phyloP scores from a whole-genome alignment of 2,888 invertebrate genomes.

The Sinopyrophorus schimmeli region DNA sequence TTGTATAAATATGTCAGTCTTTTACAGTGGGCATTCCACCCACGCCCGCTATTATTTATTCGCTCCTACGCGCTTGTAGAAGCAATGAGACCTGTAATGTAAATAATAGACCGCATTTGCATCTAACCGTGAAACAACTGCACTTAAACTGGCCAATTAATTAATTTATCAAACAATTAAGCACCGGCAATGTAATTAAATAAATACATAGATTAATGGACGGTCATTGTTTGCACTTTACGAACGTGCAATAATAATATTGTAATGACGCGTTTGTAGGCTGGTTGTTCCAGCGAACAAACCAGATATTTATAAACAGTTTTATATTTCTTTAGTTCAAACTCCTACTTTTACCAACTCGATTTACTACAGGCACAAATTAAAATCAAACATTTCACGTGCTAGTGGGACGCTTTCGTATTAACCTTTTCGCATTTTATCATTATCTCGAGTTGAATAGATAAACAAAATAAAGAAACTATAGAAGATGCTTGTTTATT shows the following conservation, averaged over 20 bases:
- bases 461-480: too few species aligned
- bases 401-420: too few species aligned
- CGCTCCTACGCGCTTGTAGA: constrained; percentile 25
- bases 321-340: constrained; percentile 13
- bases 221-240: constrained; percentile 25
- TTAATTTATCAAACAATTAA: constrained; percentile 30
- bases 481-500: too few species aligned
- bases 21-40: constrained; percentile 22
- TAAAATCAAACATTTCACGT: constrained; percentile 6
- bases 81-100: constrained; percentile 27
- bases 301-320: constrained; percentile 15
- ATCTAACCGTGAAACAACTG: constrained; percentile 26
- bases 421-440: too few species aligned
- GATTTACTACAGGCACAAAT: constrained; percentile 3
- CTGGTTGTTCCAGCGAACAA: constrained; percentile 14
- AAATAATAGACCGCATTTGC: constrained; percentile 28
- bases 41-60: constrained; percentile 25
- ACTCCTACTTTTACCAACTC: constrained; percentile 7
- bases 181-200: constrained; percentile 27
- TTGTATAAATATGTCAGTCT: constrained; percentile 22
- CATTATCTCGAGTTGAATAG: too few species aligned
- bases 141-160: constrained; percentile 27
- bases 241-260: constrained; percentile 25
- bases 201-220: constrained; percentile 23
- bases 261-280: constrained; percentile 20